A percentile compares a stretch with the other conserved stretches of the same genome.
These are phyloP conservation scores for Catharus ustulatus DNA, from an alignment of 2,797 vertebrate genomes.

Conservation along the genomic window DNA sequence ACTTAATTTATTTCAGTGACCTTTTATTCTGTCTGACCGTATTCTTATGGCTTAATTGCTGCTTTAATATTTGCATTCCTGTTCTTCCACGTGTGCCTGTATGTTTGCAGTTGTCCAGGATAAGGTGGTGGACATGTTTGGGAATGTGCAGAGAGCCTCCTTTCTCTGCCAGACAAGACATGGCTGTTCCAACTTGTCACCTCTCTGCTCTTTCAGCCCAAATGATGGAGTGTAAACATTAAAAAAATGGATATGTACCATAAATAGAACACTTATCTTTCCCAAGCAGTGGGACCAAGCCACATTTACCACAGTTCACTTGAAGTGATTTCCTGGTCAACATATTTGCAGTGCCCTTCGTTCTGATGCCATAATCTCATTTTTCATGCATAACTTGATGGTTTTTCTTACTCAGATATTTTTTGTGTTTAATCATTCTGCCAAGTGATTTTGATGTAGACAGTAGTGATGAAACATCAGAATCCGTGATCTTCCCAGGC, in stretches of 20 bases:
- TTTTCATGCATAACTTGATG: slow-evolving; percentile 65
- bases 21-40: neutral
- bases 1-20: neutral
- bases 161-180: neutral
- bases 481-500: slow-evolving; percentile 8
- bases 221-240: neutral
- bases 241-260: neutral
- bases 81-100: neutral
- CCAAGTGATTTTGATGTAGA: slow-evolving; percentile 38
- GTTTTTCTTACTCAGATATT: slow-evolving; percentile 18
- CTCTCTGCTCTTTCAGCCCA: neutral
- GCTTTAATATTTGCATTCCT: neutral
- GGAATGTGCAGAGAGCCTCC: neutral
- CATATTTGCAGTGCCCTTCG: slow-evolving; percentile 41
- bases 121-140: neutral
- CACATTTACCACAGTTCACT: neutral
- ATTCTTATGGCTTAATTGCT: neutral
- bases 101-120: neutral
- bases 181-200: neutral
- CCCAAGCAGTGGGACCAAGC: neutral
- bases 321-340: slow-evolving; percentile 48
- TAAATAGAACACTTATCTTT: neutral
- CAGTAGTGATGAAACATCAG: neutral
- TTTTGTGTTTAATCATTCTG: slow-evolving; percentile 55
- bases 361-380: slow-evolving; percentile 59